Base-by-base conservation (phyloP, 2,888 invertebrate species). In the Cerceris rybyensis region DNA sequence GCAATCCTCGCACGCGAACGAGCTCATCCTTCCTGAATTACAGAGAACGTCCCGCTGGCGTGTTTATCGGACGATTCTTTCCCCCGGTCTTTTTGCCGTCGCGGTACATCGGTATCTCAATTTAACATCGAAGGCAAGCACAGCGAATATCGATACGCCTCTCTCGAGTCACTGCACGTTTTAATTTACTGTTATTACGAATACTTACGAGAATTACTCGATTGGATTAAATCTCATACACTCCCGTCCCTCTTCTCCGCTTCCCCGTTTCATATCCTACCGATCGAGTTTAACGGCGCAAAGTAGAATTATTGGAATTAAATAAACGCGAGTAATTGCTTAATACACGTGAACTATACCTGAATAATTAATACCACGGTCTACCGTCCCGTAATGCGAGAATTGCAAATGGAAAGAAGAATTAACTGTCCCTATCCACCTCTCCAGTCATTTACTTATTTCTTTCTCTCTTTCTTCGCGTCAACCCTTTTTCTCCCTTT, bases 161-260 rank as follows among this genome's bases (percentile, higher is more conserved):
- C 60, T 72, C 49, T 17, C 64, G 63, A 76, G 77, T 78, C 71
- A 6, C 72, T 64, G 78, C 72, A 69, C 72, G 78, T 78, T 79
- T 78, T 78, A 79, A 79, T 78, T 78, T 79, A 79, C 78, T 73
- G 69, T 78, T 78, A 78, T 78, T 79, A 66, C 76, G 67, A 76
- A 76, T 77, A 70, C 71, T 68, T 54, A 66, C 28, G 28, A 41
- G 64, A 68, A 65, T 60, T 71, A 49, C 42, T 64, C 64, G 49
- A 14, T 41, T 49, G 68, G 52, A 68, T 50, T 70, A 70, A 76
- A 70, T 77, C 65, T 70, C 70, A 70, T 78, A 70, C 63, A 64
- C 52, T 59, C 60, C 70, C 76, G 69, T 14, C 63, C 39, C 39
- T 17, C 28, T 6, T 17, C 16, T 17, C 14, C 57, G 50, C 9